phyloP scores from a whole-genome alignment of 2,797 vertebrate species.

The Pteronotus mesoamericanus region DNA sequence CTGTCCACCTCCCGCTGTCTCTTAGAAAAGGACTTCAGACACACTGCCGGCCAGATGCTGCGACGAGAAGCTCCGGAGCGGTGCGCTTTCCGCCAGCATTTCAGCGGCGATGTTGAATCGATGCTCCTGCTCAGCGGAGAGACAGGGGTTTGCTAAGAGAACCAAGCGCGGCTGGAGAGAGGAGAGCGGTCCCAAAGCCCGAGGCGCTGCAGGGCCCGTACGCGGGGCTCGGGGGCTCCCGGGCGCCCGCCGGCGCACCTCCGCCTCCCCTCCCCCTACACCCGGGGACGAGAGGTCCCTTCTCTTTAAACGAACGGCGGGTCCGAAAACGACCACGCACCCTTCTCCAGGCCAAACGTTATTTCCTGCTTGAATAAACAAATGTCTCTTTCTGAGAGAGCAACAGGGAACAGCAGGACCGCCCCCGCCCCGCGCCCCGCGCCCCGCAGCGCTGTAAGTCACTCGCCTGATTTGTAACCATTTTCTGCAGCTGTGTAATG shows the following conservation, averaged over 20 bases:
- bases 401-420: rapidly evolving
- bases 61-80: not conserved
- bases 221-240: too few relatives aligned
- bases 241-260: not conserved
- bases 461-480: slow-evolving; percentile 77
- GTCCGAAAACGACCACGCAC: slow-evolving; percentile 46
- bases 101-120: too few relatives aligned
- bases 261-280: rapidly evolving
- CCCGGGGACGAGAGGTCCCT: not conserved
- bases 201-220: too few relatives aligned
- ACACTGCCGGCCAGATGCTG: not conserved
- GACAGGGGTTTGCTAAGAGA: not conserved
- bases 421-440: not conserved
- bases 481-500: slow-evolving; percentile 77
- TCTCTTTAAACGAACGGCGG: slow-evolving; percentile 53
- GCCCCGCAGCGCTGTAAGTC: slow-evolving; percentile 59
- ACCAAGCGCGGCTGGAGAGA: not conserved
- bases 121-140: not conserved
- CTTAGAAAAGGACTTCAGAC: not conserved
- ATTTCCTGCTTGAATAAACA: slow-evolving; percentile 72
- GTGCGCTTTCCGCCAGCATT: not conserved
- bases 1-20: not conserved
- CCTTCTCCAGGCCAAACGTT: slow-evolving; percentile 57
- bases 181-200: rapidly evolving
- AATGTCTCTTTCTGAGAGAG: slow-evolving; percentile 36